These are phyloP conservation scores for Trichogramma dendrolimi DNA, from an alignment of 2,888 invertebrate species.

Conservation along the genomic window DNA sequence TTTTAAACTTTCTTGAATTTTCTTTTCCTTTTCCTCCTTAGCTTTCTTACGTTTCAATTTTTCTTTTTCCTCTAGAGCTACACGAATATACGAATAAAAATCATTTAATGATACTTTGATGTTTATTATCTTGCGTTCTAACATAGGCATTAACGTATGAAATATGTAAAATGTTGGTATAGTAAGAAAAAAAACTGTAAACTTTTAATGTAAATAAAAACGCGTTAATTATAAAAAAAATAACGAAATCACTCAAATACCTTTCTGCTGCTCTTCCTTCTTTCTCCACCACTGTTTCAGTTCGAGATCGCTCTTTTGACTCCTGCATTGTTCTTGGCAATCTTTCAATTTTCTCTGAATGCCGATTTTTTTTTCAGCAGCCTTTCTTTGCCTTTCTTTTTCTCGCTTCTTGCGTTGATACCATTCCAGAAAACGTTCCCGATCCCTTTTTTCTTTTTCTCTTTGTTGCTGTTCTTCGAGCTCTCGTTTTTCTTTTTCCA, in stretches of 20 bases:
- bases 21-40: conserved; percentile 54
- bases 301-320: conserved; percentile 42
- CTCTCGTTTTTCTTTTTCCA: conserved; percentile 30
- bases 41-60: conserved; percentile 53
- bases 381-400: conserved; percentile 50
- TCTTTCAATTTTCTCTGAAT: conserved; percentile 50
- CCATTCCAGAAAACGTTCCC: conserved; percentile 52
- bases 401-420: conserved; percentile 48
- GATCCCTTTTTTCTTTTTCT: conserved; percentile 38
- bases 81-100: conserved; percentile 4
- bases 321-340: conserved; percentile 38
- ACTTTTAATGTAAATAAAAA: not conserved
- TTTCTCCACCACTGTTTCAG: conserved; percentile 56
- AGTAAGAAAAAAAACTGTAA: not conserved
- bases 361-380: conserved; percentile 53
- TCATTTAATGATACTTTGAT: conserved; percentile 5
- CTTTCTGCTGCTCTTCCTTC: conserved; percentile 60
- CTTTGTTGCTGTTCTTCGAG: conserved; percentile 36
- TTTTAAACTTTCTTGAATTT: conserved; percentile 56
- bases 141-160: not conserved
- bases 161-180: not conserved
- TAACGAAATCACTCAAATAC: conserved; percentile 42
- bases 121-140: not conserved
- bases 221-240: not conserved
- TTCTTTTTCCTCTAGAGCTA: conserved; percentile 50